Base-by-base conservation (phyloP, 2,797 vertebrate species). In the Salarias fasciatus region DNA sequence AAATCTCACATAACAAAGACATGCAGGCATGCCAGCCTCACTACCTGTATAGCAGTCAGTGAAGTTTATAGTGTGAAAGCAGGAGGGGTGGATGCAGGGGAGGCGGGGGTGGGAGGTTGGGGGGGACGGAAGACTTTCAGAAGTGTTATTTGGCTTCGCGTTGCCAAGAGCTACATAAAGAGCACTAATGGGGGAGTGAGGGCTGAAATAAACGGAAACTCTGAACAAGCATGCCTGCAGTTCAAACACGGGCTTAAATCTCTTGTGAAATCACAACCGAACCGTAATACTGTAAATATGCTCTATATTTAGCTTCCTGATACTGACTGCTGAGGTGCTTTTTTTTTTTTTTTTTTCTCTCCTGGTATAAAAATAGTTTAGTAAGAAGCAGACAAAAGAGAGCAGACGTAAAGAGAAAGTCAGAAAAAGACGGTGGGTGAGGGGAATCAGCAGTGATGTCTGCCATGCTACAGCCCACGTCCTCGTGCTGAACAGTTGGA, bases 1-100 rank as follows among this genome's bases (percentile, higher is more conserved):
- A 80, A 67, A 65, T 72, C 54, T 68, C 77, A 80, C 68, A 78
- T 35, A 77, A 88, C 63, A 65, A 71, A 82, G 75, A 84, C 88
- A 89, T 91, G 88, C 89, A 90, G 70, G 69, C 87, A 86, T 88
- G 89, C 89, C 77, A 59, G 72, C 80, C 71, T 82, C 64, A 57
- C 81, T 74, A 77, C 79, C 77, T 65, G 69, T 77, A 62, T 68
- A 83, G 84, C 76, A 83, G 67, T 73, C 63, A 64, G 75, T 79
- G 72, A 89, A 67, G 68, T 64, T 79, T 78, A 87, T 79, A 77
- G 75, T 79, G 78, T 58, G n/a, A n/a, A 61, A 49, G 62, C 51
- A 46, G 77, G 33, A 35, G 6, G 33, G 33, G 33, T 6, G 33
- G 33, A 6, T 33, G 38, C 10, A 24, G 18, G 3, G 18, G 33